These are phyloP conservation scores for Iselma pallidipennis DNA, from an alignment of 2,888 invertebrate species.

Conservation along the genomic window DNA sequence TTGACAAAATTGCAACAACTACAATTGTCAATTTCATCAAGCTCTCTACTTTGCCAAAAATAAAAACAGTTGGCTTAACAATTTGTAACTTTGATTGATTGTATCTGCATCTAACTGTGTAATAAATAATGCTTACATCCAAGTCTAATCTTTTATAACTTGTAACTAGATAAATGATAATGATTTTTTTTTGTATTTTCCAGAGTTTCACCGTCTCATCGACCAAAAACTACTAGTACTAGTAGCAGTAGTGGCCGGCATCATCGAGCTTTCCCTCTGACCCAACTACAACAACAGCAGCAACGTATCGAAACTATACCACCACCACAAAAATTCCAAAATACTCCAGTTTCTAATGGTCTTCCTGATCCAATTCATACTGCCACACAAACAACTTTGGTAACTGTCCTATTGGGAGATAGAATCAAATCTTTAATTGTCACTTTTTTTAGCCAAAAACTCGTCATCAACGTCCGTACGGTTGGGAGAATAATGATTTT, in stretches of 20 bases:
- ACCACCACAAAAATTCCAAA: conserved; percentile 56
- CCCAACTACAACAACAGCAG: conserved; percentile 39
- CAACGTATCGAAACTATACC: conserved; percentile 49
- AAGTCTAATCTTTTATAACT: no score
- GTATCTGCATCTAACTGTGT: no score
- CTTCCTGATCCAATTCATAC: conserved; percentile 61
- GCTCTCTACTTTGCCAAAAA: neutral
- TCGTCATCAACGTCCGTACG: conserved; percentile 73
- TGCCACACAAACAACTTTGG: conserved; percentile 80
- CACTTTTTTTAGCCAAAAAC: conserved; percentile 69
- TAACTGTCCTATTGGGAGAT: conserved; percentile 63
- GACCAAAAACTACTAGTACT: conserved; percentile 62
- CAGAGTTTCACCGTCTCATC: conserved; percentile 74
- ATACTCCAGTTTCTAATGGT: conserved; percentile 42
- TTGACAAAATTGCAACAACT: neutral
- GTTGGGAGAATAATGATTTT: conserved; percentile 65
- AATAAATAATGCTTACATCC: neutral
- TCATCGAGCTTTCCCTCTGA: conserved; percentile 48
- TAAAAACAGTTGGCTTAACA: neutral
- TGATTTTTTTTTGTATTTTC: conserved; percentile 33
- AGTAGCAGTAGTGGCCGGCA: conserved; percentile 49
- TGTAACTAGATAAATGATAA: neutral
- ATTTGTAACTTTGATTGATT: neutral
- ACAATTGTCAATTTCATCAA: neutral
- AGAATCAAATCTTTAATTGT: conserved; percentile 5